Base-by-base conservation (phyloP, 2,113 vertebrate genomes). In the Amphiprion ocellaris region DNA sequence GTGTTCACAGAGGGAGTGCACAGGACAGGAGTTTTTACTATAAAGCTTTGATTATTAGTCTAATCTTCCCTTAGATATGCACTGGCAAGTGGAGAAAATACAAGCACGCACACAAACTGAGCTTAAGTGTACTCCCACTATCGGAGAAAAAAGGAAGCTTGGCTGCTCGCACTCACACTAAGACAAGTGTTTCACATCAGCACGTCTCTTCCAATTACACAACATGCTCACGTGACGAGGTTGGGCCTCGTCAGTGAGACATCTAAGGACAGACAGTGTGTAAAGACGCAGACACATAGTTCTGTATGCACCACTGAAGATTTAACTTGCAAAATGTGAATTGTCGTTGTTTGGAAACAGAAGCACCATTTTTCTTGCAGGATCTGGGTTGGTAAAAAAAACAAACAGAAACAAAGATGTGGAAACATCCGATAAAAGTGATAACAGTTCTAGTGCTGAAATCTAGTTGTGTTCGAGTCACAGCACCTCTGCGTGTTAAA, bases 1-100 rank as follows among this genome's bases (percentile, higher is more conserved):
- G 47, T 85, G 71, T 79, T 88, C 37, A 76, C 73, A 64, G 73
- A 74, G 81, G 49, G 80, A 81, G 77, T 67, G 85, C 83, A 84
- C 68, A 75, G 78, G 77, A 91, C 83, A 91, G 84, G 68, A 80
- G 53, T 9, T 87, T 85, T 88, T 66, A 90, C 86, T 84, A 79
- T 88, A 91, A 93, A 92, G 92, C 90, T 93, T 90, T 89, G 56
- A 87, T 79, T 89, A 84, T 81, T 87, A 90, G 54, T 83, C 83
- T 85, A 85, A 73, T 58, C 69, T 84, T 89, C 87, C 82, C 86
- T 87, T 79, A 77, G 82, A 91, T 88, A 89, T 86, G 75, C 70
- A 84, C 73, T 54, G 47, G 68, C 61, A 76, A 82, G 79, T 46
- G 49, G 15, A 44, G 61, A n/a, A 64, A 58, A 37, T 37, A 37